These are phyloP conservation scores for Alcedo atthis DNA, from an alignment of 2,797 vertebrate species.

Conservation along the genomic window DNA sequence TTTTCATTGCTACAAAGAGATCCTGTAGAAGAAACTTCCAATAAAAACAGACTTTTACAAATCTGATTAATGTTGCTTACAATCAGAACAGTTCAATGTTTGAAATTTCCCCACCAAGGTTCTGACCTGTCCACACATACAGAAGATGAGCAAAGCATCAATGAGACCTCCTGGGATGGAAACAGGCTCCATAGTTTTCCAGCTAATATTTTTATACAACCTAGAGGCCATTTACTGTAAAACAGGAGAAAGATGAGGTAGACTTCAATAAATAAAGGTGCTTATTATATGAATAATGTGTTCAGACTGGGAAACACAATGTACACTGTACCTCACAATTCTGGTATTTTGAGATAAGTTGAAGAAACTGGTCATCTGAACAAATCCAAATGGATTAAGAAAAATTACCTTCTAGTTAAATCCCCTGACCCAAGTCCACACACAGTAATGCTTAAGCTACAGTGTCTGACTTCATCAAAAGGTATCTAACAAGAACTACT, in stretches of 20 bases:
- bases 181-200: background rate
- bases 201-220: background rate
- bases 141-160: background rate
- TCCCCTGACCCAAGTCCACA: background rate
- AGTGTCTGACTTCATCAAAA: background rate
- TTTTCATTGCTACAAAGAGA: background rate
- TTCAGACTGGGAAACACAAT: background rate
- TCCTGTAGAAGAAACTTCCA: background rate
- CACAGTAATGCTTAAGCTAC: background rate
- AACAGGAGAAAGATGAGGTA: background rate
- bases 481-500: background rate
- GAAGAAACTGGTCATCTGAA: background rate
- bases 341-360: background rate
- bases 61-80: background rate
- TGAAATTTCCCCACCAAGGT: background rate
- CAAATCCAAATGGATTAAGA: background rate
- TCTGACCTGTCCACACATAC: background rate
- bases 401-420: background rate
- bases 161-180: background rate
- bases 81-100: background rate
- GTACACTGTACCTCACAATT: background rate
- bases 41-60: background rate
- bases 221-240: background rate
- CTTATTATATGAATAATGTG: background rate
- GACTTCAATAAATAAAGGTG: background rate